Evolutionary conservation across 1,140 invertebrate species (phyloP).

Genomic region (Trachymyrmex cornetzi): DNA sequence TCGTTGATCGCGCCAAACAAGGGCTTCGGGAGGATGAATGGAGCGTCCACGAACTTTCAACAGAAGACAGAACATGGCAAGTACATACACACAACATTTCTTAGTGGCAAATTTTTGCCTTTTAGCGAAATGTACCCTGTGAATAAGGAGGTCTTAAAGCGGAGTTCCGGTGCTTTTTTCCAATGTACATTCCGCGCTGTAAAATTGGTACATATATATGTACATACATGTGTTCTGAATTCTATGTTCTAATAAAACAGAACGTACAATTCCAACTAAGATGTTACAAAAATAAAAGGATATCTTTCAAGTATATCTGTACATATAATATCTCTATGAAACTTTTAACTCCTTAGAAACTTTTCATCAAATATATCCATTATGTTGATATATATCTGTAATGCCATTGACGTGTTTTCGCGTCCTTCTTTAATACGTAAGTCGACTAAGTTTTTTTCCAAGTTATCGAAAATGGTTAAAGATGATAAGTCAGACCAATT

Average conservation of each 20-base stretch:
- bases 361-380: not conserved
- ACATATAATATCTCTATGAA: not conserved
- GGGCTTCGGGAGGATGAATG: slow-evolving; percentile 39
- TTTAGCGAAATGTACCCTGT: slow-evolving; percentile 58
- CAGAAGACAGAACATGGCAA: slow-evolving; percentile 40
- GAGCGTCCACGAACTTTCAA: slow-evolving; percentile 34
- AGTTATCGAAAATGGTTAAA: not conserved
- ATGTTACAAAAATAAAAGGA: not conserved
- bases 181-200: not conserved
- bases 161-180: slow-evolving; percentile 36
- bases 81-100: slow-evolving; percentile 47
- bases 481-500: slow-evolving; percentile 8
- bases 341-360: not conserved
- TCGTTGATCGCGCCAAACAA: slow-evolving; percentile 46
- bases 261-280: not conserved
- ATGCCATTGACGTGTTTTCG: not conserved
- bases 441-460: not conserved
- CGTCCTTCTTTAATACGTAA: not conserved
- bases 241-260: not conserved
- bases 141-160: slow-evolving; percentile 52
- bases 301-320: not conserved
- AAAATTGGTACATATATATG: slow-evolving; percentile 21
- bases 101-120: slow-evolving; percentile 58
- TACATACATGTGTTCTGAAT: not conserved
- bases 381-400: not conserved